Conservation (phyloP, 2,113 vertebrate genomes). For the Macaca fascicularis region T2T-MFA8v1.1 NC_088387.1:1144001-1144500, state of each 20-base stretch:
- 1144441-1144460: not conserved
- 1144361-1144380: not conserved
- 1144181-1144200: not conserved
- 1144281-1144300: rapidly evolving
- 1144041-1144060: not conserved
- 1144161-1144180: not conserved
- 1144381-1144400: not conserved
- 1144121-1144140: not conserved
- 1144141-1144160: not conserved
- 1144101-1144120: not conserved
- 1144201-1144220: not conserved
- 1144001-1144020: not conserved
- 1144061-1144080: not conserved
- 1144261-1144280: not conserved
- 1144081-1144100: not conserved
- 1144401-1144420: not conserved
- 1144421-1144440: not conserved
- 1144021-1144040: not conserved
- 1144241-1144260: not conserved
- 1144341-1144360: not conserved
- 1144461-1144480: not conserved
- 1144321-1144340: not conserved
- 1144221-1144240: not conserved
- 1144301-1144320: not conserved
- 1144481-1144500: not conserved